Base-by-base conservation (phyloP, 1,140 invertebrate species). In the Drepana arcuata region DNA sequence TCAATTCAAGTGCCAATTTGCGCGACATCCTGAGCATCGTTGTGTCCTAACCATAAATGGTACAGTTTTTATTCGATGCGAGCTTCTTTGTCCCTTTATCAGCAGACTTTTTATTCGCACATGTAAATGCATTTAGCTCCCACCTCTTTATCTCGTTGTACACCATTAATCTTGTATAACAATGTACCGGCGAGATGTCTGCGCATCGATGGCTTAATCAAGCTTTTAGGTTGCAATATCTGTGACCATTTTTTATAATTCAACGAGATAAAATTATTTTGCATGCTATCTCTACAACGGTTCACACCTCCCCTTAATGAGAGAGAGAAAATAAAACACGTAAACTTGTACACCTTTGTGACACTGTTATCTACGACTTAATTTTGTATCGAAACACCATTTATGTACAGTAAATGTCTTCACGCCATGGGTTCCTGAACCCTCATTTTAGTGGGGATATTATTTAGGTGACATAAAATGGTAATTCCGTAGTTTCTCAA, bases 151-250 rank as follows among this genome's bases (percentile, higher is more conserved):
- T 81, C 77, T 60, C 37, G 23, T 29, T 25, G 64, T 63, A 74
- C 73, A 78, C 72, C 66, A 78, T 78, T 78, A 77, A 81, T 78
- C 72, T 77, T 78, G 70, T 81, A 78, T 75, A 78, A 77, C 73
- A 78, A 75, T 78, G 65, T 68, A 62, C 58, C 36, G 51, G 41
- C 59, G 44, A 53, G 60, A 55, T 57, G 62, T 60, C 52, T 51
- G 47, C 45, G 56, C 63, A 51, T 52, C 65, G 62, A 72, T 57
- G 58, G 44, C 73, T 81, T 77, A 77, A 81, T 81, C 69, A 77
- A 72, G 51, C 34, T 3, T n/a, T 14, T 13, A 16, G 30, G 16
- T 18, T 7, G n/a, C 16, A 14, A 15, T 34, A 34, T 34, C 33
- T 14, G 32, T n/a, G 12, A 25, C 4, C 16, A 34, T 23, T 34